Evolutionary conservation across 2,113 vertebrate genomes (phyloP).

Genomic region (Sinocyclocheilus rhinocerous): DNA sequence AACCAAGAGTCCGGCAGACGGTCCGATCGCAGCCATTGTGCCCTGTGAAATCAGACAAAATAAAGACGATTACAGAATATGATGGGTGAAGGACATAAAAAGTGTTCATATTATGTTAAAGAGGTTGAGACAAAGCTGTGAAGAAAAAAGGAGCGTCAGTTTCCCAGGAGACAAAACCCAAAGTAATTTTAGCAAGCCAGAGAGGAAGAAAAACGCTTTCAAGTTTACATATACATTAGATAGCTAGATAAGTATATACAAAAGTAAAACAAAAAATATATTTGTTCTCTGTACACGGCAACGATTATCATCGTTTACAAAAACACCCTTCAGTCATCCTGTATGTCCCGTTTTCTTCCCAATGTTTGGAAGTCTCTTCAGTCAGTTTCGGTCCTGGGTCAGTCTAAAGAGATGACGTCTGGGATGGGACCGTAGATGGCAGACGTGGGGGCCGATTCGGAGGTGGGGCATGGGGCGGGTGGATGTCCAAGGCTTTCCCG

Average conservation of each 20-base stretch:
- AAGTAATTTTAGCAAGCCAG: conserved; percentile 39
- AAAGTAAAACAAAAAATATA: conserved; percentile 99
- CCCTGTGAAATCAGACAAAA: conserved; percentile 26
- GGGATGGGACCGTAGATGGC: conserved; percentile 95
- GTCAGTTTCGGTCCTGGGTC: conserved; percentile 61
- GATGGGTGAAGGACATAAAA: conserved; percentile 28
- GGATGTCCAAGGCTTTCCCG: conserved; percentile 84
- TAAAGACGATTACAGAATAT: not conserved
- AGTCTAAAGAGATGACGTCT: conserved; percentile 97
- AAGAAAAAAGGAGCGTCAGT: conserved; percentile 26
- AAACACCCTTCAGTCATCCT: conserved; percentile 73
- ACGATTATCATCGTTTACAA: conserved; percentile 76
- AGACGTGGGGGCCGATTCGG: conserved; percentile 81
- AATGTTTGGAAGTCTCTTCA: conserved; percentile 35
- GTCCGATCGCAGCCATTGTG: conserved; percentile 17
- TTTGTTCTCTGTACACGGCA: conserved; percentile 98
- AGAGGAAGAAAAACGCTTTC: conserved; percentile 41
- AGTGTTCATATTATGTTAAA: conserved; percentile 41
- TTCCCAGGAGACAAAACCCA: conserved; percentile 41
- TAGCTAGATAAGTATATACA: conserved; percentile 78
- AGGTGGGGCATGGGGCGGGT: conserved; percentile 73
- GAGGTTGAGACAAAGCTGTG: conserved; percentile 12
- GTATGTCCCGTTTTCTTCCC: conserved; percentile 55
- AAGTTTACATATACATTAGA: conserved; percentile 69
- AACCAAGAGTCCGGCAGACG: not conserved